These are phyloP conservation scores for Prunella fulvescens DNA, from an alignment of 2,113 vertebrate genomes.

Conservation along the genomic window DNA sequence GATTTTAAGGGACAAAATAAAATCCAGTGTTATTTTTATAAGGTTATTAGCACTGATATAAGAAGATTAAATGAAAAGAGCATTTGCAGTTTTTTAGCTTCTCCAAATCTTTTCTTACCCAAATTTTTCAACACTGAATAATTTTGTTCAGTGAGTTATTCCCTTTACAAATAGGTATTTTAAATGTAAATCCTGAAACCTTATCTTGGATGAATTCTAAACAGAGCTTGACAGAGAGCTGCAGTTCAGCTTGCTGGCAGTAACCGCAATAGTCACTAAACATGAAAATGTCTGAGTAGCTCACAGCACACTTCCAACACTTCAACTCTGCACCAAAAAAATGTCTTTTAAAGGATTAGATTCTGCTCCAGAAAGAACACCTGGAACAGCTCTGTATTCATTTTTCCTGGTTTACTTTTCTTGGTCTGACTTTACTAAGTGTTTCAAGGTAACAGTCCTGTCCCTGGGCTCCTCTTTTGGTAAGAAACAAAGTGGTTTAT, in stretches of 20 bases:
- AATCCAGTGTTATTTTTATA: not conserved
- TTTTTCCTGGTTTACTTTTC: not conserved
- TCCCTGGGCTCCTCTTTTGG: not conserved
- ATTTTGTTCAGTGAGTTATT: not conserved
- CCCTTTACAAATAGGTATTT: not conserved
- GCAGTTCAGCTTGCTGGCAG: not conserved
- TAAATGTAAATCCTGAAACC: not conserved
- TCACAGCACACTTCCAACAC: not conserved
- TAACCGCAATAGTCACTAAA: not conserved
- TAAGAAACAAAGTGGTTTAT: not conserved
- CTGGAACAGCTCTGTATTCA: not conserved
- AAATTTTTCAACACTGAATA: not conserved
- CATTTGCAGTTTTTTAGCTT: not conserved
- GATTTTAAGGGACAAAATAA: not conserved
- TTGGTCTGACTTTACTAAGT: not conserved
- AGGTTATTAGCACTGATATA: not conserved
- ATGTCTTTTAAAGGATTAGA: not conserved
- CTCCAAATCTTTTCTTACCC: not conserved
- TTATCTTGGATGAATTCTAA: not conserved
- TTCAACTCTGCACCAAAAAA: not conserved
- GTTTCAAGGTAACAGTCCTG: not conserved
- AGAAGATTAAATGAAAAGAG: not conserved
- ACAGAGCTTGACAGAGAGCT: not conserved
- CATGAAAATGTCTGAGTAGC: not conserved
- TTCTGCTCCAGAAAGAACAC: conserved; percentile 4